Base-by-base conservation (phyloP, 2,113 vertebrate species). In the Cottus gobio region DNA sequence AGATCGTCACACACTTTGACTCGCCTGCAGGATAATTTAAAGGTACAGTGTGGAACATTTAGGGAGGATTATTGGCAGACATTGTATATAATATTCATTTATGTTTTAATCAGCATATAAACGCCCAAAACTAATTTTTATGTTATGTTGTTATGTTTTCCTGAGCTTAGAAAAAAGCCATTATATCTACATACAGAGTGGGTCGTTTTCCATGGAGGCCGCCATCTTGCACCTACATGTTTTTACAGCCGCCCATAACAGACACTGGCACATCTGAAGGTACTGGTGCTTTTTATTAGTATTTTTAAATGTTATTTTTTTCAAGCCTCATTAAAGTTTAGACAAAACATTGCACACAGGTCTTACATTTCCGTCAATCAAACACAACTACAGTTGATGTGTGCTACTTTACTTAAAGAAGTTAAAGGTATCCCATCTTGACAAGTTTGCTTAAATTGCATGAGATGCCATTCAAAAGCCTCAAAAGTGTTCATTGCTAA, bases 11-110 rank as follows among this genome's bases (percentile, higher is more conserved):
- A 44, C 26, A 13, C 31, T 60, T 65, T n/a, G 8, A 76, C 78
- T 75, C 56, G 60, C 39, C 56, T 36, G n/a, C n/a, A 42, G 36
- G 28, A 36, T 65, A 76, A 75, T 28, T 28, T 57, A 15, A 57
- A 24, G 22, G 52, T n/a, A 24, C 52, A 50, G 20, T 9, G 48
- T 50, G 48, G 20, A n/a, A 22, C 20, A 50, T 50, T 9, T 50
- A n/a, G 48, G 52, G 52, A 11, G 24, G n/a, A 12, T 56, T 26
- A 56, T 56, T 56, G 52, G n/a, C 52, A 12, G n/a, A 54, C 26
- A 56, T 56, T 26, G 7, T 12, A 56, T 26, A 26, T 56, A 56
- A 26, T 56, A 44, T 44, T 44, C 42, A 44, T 44, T 4, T 4
- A 3, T 44, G 46, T 20, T 20, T 7, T 42, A 42, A 42, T 10